These are phyloP conservation scores for Polymixis flavicincta DNA, from an alignment of 2,888 invertebrate species.

Conservation along the genomic window DNA sequence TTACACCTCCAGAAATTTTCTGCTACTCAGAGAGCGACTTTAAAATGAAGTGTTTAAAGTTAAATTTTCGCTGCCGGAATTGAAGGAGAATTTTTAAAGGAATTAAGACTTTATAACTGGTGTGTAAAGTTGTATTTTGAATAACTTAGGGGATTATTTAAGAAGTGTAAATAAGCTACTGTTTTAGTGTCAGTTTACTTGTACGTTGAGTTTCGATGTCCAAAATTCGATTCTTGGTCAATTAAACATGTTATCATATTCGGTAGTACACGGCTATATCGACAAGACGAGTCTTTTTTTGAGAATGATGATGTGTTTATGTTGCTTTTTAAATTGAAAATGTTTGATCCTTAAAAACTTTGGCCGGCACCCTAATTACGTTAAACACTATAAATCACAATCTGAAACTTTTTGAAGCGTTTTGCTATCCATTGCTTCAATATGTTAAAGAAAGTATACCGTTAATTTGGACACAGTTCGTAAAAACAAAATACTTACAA, in stretches of 20 bases:
- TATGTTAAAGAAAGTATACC: too few relatives aligned
- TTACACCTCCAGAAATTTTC: slow-evolving; percentile 64
- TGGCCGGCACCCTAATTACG: too few relatives aligned
- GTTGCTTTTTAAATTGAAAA: neutral
- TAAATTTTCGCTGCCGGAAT: slow-evolving; percentile 43
- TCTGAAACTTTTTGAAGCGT: too few relatives aligned
- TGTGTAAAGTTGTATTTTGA: slow-evolving; percentile 68
- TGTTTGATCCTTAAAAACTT: neutral
- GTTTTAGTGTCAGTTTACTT: slow-evolving; percentile 87
- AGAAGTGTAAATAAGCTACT: slow-evolving; percentile 83
- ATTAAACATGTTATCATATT: slow-evolving; percentile 77
- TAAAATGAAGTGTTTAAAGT: slow-evolving; percentile 32
- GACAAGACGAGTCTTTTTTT: slow-evolving; percentile 13
- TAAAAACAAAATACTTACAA: too few relatives aligned
- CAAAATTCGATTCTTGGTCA: slow-evolving; percentile 81
- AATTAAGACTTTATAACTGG: slow-evolving; percentile 50
- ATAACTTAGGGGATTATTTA: slow-evolving; percentile 65
- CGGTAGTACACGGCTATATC: slow-evolving; percentile 68
- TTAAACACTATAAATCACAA: too few relatives aligned
- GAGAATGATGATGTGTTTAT: neutral
- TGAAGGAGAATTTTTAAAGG: neutral
- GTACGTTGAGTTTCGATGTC: slow-evolving; percentile 84
- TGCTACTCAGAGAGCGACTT: slow-evolving; percentile 63
- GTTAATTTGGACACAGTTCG: too few relatives aligned
- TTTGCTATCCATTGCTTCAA: too few relatives aligned